Percentiles rank a stretch among this genome's conserved stretches.
These are phyloP conservation scores for Lasiommata megera DNA, from an alignment of 2,888 invertebrate genomes.

Conservation along the genomic window DNA sequence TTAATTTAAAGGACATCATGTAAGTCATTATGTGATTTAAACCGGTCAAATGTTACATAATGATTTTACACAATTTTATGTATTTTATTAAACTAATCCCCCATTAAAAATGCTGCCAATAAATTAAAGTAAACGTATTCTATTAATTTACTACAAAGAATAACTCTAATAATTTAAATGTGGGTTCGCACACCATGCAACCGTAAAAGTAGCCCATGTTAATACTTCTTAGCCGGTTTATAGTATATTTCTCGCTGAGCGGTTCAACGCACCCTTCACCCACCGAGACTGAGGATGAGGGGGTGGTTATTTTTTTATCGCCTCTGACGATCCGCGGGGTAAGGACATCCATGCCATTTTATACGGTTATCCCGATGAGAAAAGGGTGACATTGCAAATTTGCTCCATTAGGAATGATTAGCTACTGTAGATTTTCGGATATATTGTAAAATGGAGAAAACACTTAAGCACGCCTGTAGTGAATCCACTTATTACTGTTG, in stretches of 20 bases:
- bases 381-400: conserved; percentile 33
- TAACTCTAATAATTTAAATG: too few relatives aligned
- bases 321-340: conserved; percentile 56
- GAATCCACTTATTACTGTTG: too few relatives aligned
- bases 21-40: too few relatives aligned
- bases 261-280: conserved; percentile 33
- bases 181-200: neutral
- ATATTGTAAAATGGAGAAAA: neutral
- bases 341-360: conserved; percentile 65
- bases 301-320: conserved; percentile 48
- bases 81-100: too few relatives aligned
- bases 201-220: conserved; percentile 21
- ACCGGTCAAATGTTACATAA: too few relatives aligned
- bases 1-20: too few relatives aligned
- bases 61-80: too few relatives aligned
- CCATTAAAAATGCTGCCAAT: too few relatives aligned
- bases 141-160: too few relatives aligned
- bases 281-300: conserved; percentile 30
- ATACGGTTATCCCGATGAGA: conserved; percentile 56
- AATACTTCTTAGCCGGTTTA: conserved; percentile 29
- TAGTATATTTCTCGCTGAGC: conserved; percentile 29
- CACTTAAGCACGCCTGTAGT: too few relatives aligned
- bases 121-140: too few relatives aligned
- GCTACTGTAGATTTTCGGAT: neutral
- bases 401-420: conserved; percentile 16